Evolutionary conservation across 92 coral and sea anemone genomes (phyloP), one percentile per base, ranked within the genome.

Genomic region (Siderastrea siderea): DNA sequence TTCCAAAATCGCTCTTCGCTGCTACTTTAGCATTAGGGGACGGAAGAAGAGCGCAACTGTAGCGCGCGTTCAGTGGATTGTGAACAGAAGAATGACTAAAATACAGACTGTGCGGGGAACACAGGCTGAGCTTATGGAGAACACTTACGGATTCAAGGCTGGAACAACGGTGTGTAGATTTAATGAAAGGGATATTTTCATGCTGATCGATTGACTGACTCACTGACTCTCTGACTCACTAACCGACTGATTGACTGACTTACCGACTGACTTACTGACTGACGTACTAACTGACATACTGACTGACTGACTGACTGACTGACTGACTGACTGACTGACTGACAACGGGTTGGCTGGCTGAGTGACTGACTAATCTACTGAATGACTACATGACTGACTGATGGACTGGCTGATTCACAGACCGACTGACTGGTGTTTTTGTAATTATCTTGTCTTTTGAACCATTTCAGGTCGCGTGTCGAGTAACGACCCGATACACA

Each of bases 141-240:
- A 84, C 77, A 93, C 96, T 4, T 91, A 88, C 85, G 95, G 90
- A 9, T 95, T 95, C 84, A 89, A 89, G 50, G 98, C 98, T 59
- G 98, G 98, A 85, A 89, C 93, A 52, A 95, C 95, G 98, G 98
- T 95, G 52, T 9, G 95, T 74, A 43, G 7, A 52, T 2, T 26
- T 5, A 6, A 1, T 4, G 50, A 11, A 15, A 15, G 48, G n/a
- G 38, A 26, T 26, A 26, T 26, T 26, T 26, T 26, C 38, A 26
- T 26, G 0, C 38, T 26, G 38, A 3, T 66, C 47, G 43, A 66
- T 10, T 66, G 17, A 3, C 71, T 14, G 16, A 19, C 38, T 26
- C 38, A 26, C 38, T 26, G 38, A 26, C 38, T 26, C 38, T 26
- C 38, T 66, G 61, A 55, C 61, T 55, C 8, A 55, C 10, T 55